phyloP scores from a whole-genome alignment of 2,797 vertebrate genomes.

The Liasis olivaceus region DNA sequence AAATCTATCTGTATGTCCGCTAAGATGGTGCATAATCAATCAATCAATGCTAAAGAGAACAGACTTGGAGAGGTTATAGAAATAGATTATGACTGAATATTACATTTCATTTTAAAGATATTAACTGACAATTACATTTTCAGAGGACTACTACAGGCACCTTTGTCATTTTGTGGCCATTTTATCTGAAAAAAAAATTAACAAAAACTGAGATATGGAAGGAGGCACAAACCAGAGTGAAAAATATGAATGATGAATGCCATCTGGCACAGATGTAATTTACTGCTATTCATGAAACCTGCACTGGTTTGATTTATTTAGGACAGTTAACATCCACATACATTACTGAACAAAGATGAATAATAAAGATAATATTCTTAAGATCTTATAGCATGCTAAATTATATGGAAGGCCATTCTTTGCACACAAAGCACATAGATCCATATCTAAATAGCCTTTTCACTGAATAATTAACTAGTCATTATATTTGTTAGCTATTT shows the following conservation, averaged over 20 bases:
- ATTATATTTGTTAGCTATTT: not conserved
- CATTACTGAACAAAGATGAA: conserved; percentile 41
- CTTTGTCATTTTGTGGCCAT: conserved; percentile 40
- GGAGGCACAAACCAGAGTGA: conserved; percentile 41
- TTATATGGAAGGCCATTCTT: conserved; percentile 16
- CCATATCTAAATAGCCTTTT: not conserved
- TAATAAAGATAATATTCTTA: conserved; percentile 49
- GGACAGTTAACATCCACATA: conserved; percentile 44
- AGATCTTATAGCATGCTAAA: not conserved
- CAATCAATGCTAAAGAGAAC: not conserved
- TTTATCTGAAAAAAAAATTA: conserved; percentile 9
- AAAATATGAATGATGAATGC: conserved; percentile 50
- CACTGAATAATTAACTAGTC: not conserved
- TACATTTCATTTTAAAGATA: conserved; percentile 6
- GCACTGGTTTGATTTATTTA: conserved; percentile 64
- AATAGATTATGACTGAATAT: conserved; percentile 4
- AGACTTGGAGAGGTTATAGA: conserved; percentile 8
- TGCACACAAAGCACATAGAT: conserved; percentile 15
- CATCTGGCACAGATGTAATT: conserved; percentile 69
- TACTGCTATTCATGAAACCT: conserved; percentile 67
- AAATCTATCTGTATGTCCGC: not conserved
- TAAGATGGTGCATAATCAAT: not conserved
- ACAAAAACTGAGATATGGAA: not conserved
- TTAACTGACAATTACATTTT: conserved; percentile 32
- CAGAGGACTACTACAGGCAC: conserved; percentile 15